phyloP scores from a whole-genome alignment of 2,797 vertebrate species.

The Danio choprae region DNA sequence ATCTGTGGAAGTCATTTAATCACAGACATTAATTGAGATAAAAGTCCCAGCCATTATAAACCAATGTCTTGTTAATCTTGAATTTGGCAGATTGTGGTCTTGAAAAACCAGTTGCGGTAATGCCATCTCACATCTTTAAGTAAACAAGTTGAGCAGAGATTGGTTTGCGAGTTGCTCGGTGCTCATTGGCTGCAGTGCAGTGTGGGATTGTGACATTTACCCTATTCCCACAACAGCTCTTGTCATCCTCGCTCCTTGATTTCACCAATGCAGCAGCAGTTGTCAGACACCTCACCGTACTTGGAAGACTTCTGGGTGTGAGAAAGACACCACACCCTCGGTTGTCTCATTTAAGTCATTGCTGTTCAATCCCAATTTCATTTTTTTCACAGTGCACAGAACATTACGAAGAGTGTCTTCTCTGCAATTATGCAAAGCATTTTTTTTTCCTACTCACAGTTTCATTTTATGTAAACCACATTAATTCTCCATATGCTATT shows the following conservation, averaged over 20 bases:
- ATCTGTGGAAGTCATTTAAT: conserved; percentile 2
- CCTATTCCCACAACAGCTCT: conserved; percentile 78
- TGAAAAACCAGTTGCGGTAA: conserved; percentile 65
- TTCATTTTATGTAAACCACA: conserved; percentile 65
- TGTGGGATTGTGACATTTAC: conserved; percentile 83
- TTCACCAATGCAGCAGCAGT: conserved; percentile 79
- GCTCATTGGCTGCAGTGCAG: conserved; percentile 65
- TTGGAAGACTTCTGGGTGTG: conserved; percentile 65
- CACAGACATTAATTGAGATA: conserved; percentile 23
- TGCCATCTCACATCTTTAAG: conserved; percentile 55
- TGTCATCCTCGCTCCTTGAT: conserved; percentile 73
- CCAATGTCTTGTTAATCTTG: conserved; percentile 30
- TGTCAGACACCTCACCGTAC: conserved; percentile 71
- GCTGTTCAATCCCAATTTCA: conserved; percentile 34
- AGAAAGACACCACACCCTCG: conserved; percentile 70
- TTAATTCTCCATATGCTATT: conserved; percentile 67
- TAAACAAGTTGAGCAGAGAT: conserved; percentile 67
- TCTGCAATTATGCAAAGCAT: not conserved
- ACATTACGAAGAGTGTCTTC: not conserved
- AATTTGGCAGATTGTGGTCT: conserved; percentile 50
- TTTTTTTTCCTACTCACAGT: not conserved
- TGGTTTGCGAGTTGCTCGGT: conserved; percentile 60
- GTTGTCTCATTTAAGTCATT: conserved; percentile 38
- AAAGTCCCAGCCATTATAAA: conserved; percentile 42
- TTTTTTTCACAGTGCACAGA: conserved; percentile 30